These are phyloP conservation scores for Ornithoptera priamus DNA, from an alignment of 2,888 invertebrate species.

Conservation along the genomic window DNA sequence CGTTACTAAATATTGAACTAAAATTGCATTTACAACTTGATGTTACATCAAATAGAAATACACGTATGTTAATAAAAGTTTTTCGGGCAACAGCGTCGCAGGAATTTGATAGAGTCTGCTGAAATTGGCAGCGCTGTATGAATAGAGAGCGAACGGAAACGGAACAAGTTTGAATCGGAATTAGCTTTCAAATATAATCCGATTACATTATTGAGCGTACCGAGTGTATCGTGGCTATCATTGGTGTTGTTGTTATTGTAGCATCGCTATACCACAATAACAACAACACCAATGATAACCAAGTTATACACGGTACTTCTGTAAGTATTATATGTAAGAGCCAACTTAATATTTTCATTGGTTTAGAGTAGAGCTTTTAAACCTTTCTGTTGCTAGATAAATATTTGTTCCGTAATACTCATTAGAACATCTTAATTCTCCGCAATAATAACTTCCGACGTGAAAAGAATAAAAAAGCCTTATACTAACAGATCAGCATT, in stretches of 20 bases:
- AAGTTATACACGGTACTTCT: background rate
- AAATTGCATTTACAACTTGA: background rate
- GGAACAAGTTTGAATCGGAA: constrained; percentile 8
- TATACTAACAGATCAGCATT: too few relatives aligned
- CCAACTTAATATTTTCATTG: too few relatives aligned
- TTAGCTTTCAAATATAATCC: constrained; percentile 13
- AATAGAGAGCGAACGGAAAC: background rate
- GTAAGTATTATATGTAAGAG: background rate
- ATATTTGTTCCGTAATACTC: too few relatives aligned
- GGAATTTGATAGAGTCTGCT: constrained; percentile 2
- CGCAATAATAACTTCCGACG: too few relatives aligned
- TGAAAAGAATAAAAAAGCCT: too few relatives aligned
- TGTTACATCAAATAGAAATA: background rate
- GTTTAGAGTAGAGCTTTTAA: too few relatives aligned
- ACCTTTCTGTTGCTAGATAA: too few relatives aligned
- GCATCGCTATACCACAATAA: background rate
- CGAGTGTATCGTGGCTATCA: constrained; percentile 2
- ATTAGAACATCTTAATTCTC: too few relatives aligned
- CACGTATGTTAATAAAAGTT: background rate
- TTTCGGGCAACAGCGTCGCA: background rate
- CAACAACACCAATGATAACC: too few relatives aligned
- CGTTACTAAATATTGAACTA: too few relatives aligned
- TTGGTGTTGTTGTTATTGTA: background rate
- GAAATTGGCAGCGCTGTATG: background rate
- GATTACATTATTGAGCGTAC: constrained; percentile 10